These are phyloP conservation scores for Papilio machaon DNA, from an alignment of 1,140 invertebrate genomes.

Conservation along the genomic window DNA sequence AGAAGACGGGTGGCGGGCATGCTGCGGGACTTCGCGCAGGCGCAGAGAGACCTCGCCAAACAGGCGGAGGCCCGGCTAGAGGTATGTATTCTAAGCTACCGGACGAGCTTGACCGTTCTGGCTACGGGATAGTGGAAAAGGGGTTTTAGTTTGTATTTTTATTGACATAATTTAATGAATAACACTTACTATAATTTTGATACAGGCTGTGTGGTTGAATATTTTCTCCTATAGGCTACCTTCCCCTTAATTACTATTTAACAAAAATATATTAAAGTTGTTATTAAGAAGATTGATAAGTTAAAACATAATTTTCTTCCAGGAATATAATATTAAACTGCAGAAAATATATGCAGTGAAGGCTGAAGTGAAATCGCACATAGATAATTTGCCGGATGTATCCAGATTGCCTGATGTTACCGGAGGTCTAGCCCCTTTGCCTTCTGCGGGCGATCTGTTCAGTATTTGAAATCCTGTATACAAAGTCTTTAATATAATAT, in stretches of 20 bases:
- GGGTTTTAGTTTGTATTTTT: background rate
- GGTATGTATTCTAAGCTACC: constrained; percentile 79
- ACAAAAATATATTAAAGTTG: background rate
- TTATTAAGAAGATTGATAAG: background rate
- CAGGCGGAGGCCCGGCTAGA: constrained; percentile 93
- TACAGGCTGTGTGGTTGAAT: no score
- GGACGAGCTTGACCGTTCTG: no score
- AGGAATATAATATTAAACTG: constrained; percentile 87
- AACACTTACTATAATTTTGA: background rate
- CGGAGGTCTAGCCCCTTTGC: constrained; percentile 93
- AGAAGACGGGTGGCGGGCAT: constrained; percentile 92
- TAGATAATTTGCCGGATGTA: constrained; percentile 96
- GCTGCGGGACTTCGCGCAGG: constrained; percentile 92
- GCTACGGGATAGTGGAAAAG: no score
- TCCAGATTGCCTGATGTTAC: constrained; percentile 95
- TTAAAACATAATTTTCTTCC: constrained; percentile 41
- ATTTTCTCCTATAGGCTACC: no score
- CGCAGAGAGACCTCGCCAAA: constrained; percentile 91
- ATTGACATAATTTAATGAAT: background rate
- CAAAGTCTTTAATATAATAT: background rate
- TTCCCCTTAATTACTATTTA: background rate
- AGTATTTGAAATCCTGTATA: constrained; percentile 76
- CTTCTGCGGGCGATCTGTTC: constrained; percentile 97
- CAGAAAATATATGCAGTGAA: constrained; percentile 92
- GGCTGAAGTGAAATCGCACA: constrained; percentile 94